These are phyloP conservation scores for Rostratula benghalensis DNA, from an alignment of 2,113 vertebrate species.

Conservation along the genomic window DNA sequence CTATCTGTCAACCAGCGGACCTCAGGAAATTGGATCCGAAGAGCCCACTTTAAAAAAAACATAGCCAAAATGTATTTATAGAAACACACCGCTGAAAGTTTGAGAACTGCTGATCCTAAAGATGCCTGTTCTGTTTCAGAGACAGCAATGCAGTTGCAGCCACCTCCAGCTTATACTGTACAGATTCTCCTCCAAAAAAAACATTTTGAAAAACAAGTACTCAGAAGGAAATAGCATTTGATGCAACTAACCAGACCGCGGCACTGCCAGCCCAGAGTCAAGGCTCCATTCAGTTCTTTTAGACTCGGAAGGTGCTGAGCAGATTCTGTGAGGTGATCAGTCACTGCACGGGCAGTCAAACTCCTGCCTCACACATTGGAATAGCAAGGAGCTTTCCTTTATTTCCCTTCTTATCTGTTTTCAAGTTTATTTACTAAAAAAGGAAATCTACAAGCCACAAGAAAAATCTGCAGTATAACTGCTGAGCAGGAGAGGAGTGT, in stretches of 20 bases:
- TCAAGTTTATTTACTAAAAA: slow-evolving; percentile 14
- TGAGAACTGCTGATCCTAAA: slow-evolving; percentile 10
- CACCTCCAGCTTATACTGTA: not conserved
- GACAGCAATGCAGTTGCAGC: not conserved
- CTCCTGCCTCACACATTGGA: not conserved
- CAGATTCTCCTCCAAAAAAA: not conserved
- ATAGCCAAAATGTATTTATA: slow-evolving; percentile 56
- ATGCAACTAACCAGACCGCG: not conserved
- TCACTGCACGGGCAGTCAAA: not conserved
- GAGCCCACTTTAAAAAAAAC: not conserved
- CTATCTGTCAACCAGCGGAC: slow-evolving; percentile 50
- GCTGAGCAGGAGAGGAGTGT: not conserved
- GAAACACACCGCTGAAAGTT: slow-evolving; percentile 34
- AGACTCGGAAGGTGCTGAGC: not conserved
- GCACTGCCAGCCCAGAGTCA: not conserved
- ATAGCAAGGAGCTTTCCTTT: not conserved
- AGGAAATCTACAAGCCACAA: not conserved
- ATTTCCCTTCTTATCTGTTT: slow-evolving; percentile 13
- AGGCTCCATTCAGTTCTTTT: not conserved
- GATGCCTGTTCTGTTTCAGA: not conserved
- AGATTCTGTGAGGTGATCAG: not conserved
- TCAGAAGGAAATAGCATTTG: not conserved
- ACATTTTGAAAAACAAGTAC: not conserved
- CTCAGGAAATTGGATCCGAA: slow-evolving; percentile 26
- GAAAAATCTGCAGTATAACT: not conserved